Conservation (phyloP, 1,140 invertebrate genomes). For the Zaprionus ghesquierei region DNA sequence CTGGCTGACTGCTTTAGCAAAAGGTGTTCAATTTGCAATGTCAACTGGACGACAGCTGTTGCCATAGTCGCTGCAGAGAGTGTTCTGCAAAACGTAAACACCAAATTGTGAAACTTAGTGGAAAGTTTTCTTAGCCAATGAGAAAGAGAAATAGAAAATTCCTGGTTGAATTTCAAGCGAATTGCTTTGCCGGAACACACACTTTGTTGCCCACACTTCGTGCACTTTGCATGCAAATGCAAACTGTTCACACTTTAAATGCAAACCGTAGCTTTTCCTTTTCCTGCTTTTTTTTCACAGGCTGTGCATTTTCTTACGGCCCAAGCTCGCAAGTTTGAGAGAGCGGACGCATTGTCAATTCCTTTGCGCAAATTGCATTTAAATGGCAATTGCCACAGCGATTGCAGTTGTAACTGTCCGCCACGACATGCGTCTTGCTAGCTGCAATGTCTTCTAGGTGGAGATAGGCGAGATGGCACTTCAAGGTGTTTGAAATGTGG, state of each 20-base stretch:
- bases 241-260: constrained; percentile 2
- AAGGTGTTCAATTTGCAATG: constrained; percentile 32
- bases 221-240: constrained; percentile 24
- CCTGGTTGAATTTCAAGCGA: not conserved
- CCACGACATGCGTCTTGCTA: not conserved
- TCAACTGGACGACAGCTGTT: constrained; percentile 14
- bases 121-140: not conserved
- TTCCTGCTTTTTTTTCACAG: not conserved
- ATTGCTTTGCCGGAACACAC: not conserved
- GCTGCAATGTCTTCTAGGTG: not conserved
- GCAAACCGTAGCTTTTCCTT: not conserved
- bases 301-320: constrained; percentile 14
- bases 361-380: constrained; percentile 31
- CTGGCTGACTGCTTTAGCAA: not conserved
- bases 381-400: constrained; percentile 4
- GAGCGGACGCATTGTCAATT: constrained; percentile 16
- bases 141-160: not conserved
- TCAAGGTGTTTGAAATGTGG: not conserved
- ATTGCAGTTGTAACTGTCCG: constrained; percentile 4
- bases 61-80: not conserved
- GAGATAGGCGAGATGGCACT: constrained; percentile 2
- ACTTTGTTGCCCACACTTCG: not conserved
- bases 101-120: not conserved
- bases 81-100: not conserved
- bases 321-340: not conserved